Evolutionary conservation across 2,888 invertebrate species (phyloP), one percentile per base, ranked within the genome.

Genomic region (Microctonus aethiopoides): DNA sequence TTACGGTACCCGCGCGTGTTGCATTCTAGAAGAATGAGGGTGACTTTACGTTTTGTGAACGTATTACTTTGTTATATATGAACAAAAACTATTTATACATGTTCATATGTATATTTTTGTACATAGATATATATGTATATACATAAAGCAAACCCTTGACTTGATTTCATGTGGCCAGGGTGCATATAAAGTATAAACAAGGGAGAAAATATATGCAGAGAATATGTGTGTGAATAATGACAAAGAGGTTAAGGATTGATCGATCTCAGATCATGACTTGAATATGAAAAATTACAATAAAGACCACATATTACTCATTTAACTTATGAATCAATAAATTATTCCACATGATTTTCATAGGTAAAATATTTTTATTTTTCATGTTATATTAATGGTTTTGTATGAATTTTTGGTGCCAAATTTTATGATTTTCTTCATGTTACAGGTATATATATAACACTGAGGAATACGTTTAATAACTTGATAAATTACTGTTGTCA

Each of bases 1-100:
- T 82, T 82, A 83, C 82, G 80, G 83, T 85, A 82, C 84, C 84
- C 82, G 83, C 78, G 73, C 76, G 74, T 52, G 61, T 71, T 76
- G 77, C 46, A 46, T 46, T 46, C 16, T 16, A n/a, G 20, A 7
- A 16, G 1, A 46, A 9, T 9, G 80, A 83, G 76, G 77, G 77
- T 76, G 74, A 77, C 77, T 77, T 70, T 59, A 70, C 70, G 63
- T 72, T 75, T 73, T 61, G 39, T 65, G 16, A 41, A 51, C 29
- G 39, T 24, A 65, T 56, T 24, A 60, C 57, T 66, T 59, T 41
- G 54, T 51, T 54, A 57, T 41, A n/a, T n/a, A 56, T 57, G 52
- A 11, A 26, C 52, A 13, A 39, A 39, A 20, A 29, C 41, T 26
- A 67, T 62, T 60, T 54, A 51, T 59, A 67, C 52, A 54, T 54